Evolutionary conservation across 2,888 invertebrate genomes (phyloP), one percentile per base, ranked within the genome.

Genomic region (Cerceris ruficornis): DNA sequence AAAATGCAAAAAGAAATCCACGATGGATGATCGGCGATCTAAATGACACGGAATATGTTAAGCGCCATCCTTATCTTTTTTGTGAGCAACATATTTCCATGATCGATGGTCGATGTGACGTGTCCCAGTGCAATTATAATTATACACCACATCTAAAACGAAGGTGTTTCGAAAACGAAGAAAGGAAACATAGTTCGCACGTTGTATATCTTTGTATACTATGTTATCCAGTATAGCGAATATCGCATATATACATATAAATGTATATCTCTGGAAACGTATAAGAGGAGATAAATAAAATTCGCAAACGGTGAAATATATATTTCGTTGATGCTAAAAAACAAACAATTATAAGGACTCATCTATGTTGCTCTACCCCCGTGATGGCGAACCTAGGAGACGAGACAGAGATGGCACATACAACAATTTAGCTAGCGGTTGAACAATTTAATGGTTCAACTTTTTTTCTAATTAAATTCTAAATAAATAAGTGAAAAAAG

Each of bases 191-290:
- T 84, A 85, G 75, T 77, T 83, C 81, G 83, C 82, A 84, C 83
- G 82, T 84, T 88, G 83, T 86, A 87, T 82, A 88, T 88, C 87
- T 88, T 88, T 88, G 86, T 88, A 88, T 78, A 76, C 77, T 83
- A 83, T 75, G 77, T 77, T 79, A 76, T 72, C 80, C 70, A 74
- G 69, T 80, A 74, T 83, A 84, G 76, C 50, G 65, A 81, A 60
- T 72, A 75, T 69, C 72, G 64, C 60, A 61, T 59, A 81, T 64
- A 73, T 69, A 77, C 60, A 61, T 59, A 81, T 64, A 73, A 68
- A 77, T 84, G 77, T 83, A 75, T 84, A 82, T 73, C 75, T 72
- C 71, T 80, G 75, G 52, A 69, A 71, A 60, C 55, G 64, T 78
- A 61, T 84, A 84, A 75, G 57, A 67, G 77, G 71, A 69, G 75